Base-by-base conservation (phyloP, 2,888 invertebrate genomes). In the Eupsilia transversa region DNA sequence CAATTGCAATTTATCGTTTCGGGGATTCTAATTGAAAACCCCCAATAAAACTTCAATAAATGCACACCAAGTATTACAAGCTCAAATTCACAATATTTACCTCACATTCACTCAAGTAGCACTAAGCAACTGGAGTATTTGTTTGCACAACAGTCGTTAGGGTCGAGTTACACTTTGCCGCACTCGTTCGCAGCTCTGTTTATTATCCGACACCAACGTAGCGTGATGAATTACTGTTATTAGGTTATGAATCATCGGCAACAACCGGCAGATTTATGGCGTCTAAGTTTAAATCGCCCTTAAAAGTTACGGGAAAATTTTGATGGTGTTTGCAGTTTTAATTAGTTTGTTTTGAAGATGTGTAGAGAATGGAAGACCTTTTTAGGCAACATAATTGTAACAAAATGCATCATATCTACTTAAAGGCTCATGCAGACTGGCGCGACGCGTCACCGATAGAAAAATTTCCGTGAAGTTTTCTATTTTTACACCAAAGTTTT, bases 161-260 rank as follows among this genome's bases (percentile, higher is more conserved):
- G 74, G 54, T 82, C 65, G 43, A 65, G 76, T 84, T 84, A 84
- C 84, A 85, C 82, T 76, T 27, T n/a, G 14, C 59, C 73, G 78
- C 66, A 49, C 38, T 70, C 77, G 46, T 64, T 57, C 54, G 49
- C 57, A 59, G 14, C 57, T 68, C 82, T 77, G 85, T 72, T 77
- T 64, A 74, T 61, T 66, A 69, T 72, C 68, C 46, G 46, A 74
- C 59, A 68, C 46, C 56, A 56, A 33, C 46, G 52, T 49, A 56
- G 54, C 73, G 56, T 78, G 85, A 85, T 84, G 65, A 68, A 85
- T 85, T 56, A 74, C 73, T 66, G 78, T 82, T 83, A 72, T 84
- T 76, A 74, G 57, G 49, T 65, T 65, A 66, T 84, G 71, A 84
- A 75, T 84, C 73, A 84, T 74, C 33, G 27, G 59, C 33, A 54